A percentile compares a stretch with the other conserved stretches of the same genome.
Conservation (phyloP, 1,140 invertebrate genomes). For the Triops cancriformis region DNA sequence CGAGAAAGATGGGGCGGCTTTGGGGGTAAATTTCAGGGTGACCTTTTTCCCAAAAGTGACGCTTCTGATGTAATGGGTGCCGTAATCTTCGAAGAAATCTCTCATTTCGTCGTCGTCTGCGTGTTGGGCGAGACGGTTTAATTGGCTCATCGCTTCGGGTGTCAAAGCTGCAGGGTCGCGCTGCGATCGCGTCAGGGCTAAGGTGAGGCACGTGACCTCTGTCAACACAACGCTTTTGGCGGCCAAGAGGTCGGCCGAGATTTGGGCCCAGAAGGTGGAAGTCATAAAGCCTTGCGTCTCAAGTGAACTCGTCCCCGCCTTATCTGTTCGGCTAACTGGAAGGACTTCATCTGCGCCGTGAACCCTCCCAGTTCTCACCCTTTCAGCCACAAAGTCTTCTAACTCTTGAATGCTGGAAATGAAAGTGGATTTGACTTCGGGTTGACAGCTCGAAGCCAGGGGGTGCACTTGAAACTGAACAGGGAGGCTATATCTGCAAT, state of each 20-base stretch:
- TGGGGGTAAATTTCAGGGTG: constrained; percentile 19
- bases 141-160: constrained; percentile 12
- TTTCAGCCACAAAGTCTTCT: background rate
- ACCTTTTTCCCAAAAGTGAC: constrained; percentile 16
- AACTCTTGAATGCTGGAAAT: background rate
- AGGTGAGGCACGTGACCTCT: constrained; percentile 18
- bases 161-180: constrained; percentile 14
- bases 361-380: background rate
- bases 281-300: constrained; percentile 18
- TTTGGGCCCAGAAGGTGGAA: background rate
- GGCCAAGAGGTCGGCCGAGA: constrained; percentile 11
- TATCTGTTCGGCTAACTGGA: background rate
- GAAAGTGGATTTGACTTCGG: constrained; percentile 15
- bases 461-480: background rate
- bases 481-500: constrained; percentile 14
- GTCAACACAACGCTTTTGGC: constrained; percentile 1
- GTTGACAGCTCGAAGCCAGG: constrained; percentile 16
- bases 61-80: constrained; percentile 19
- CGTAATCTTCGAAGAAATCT: constrained; percentile 23
- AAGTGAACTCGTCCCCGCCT: background rate
- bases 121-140: constrained; percentile 8
- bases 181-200: background rate
- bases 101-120: constrained; percentile 19
- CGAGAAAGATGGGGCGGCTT: background rate
- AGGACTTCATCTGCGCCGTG: background rate